Percentiles rank a stretch among this genome's conserved stretches.
Conservation (phyloP, 2,888 invertebrate genomes). For the Ectemnius continuus region DNA sequence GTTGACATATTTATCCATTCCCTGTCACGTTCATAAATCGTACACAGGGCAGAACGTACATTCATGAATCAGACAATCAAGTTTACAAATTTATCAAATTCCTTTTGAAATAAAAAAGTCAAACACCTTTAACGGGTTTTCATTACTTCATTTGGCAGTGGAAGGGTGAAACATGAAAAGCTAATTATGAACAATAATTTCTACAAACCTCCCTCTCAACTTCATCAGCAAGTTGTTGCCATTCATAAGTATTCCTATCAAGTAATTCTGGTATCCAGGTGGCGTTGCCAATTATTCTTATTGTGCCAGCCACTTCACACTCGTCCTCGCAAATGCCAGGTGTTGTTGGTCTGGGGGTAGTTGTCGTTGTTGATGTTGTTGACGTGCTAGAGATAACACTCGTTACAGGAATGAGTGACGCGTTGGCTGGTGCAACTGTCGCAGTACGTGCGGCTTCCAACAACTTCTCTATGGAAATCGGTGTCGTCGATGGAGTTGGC, state of each 20-base stretch:
- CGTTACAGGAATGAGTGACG: conserved; percentile 69
- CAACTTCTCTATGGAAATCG: conserved; percentile 90
- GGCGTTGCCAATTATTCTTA: conserved; percentile 87
- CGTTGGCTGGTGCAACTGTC: conserved; percentile 80
- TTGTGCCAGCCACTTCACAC: conserved; percentile 92
- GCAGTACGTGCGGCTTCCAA: conserved; percentile 84
- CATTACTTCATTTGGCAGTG: too few species aligned
- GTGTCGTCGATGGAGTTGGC: conserved; percentile 93
- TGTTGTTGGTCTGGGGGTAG: conserved; percentile 85
- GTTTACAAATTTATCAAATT: too few species aligned
- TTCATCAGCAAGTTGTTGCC: conserved; percentile 89
- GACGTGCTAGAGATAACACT: conserved; percentile 82
- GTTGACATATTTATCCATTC: too few species aligned
- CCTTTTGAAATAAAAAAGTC: too few species aligned
- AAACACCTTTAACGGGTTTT: too few species aligned
- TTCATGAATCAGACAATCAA: too few species aligned
- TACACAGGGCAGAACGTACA: too few species aligned
- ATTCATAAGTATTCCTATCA: conserved; percentile 92
- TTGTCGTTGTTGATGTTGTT: conserved; percentile 86
- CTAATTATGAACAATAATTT: not conserved
- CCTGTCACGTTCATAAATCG: too few species aligned
- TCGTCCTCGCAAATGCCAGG: conserved; percentile 88
- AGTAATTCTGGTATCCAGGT: conserved; percentile 91
- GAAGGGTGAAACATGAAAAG: not conserved
- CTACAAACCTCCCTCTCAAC: conserved; percentile 86